A percentile compares a stretch with the other conserved stretches of the same genome.
These are phyloP conservation scores for Dasypogon diadema DNA, from an alignment of 2,888 invertebrate genomes.

Conservation along the genomic window DNA sequence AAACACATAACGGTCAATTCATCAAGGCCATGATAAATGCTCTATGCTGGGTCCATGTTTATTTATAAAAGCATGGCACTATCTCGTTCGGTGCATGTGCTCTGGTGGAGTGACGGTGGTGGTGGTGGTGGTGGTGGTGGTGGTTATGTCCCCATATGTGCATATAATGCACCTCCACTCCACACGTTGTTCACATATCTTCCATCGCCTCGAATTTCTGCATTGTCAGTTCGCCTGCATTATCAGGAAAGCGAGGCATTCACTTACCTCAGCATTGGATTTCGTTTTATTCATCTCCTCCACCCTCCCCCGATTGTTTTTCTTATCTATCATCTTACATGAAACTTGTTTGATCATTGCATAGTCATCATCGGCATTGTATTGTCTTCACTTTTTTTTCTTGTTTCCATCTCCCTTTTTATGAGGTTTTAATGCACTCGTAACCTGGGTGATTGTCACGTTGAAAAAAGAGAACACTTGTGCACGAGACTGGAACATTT, in stretches of 20 bases:
- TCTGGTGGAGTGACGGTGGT: too few species aligned
- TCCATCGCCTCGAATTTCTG: too few species aligned
- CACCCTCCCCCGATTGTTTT: background rate
- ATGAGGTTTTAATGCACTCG: background rate
- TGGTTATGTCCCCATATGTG: background rate
- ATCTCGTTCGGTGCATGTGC: too few species aligned
- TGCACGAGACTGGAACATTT: constrained; percentile 29
- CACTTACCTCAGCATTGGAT: background rate
- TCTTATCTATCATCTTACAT: background rate
- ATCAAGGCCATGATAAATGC: constrained; percentile 48
- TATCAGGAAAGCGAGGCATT: background rate
- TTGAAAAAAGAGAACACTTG: constrained; percentile 15
- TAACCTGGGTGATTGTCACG: constrained; percentile 25
- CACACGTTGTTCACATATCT: too few species aligned
- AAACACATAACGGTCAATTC: constrained; percentile 47
- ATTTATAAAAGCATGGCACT: constrained; percentile 16
- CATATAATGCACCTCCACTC: too few species aligned
- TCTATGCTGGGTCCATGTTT: constrained; percentile 24
- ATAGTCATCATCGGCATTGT: too few species aligned
- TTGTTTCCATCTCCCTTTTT: too few species aligned
- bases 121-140: too few species aligned
- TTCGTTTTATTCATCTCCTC: background rate
- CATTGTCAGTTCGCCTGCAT: too few species aligned
- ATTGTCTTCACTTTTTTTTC: too few species aligned
- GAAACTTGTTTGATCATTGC: background rate